Base-by-base conservation (phyloP, 2,113 vertebrate species). In the Indicator maculatus region DNA sequence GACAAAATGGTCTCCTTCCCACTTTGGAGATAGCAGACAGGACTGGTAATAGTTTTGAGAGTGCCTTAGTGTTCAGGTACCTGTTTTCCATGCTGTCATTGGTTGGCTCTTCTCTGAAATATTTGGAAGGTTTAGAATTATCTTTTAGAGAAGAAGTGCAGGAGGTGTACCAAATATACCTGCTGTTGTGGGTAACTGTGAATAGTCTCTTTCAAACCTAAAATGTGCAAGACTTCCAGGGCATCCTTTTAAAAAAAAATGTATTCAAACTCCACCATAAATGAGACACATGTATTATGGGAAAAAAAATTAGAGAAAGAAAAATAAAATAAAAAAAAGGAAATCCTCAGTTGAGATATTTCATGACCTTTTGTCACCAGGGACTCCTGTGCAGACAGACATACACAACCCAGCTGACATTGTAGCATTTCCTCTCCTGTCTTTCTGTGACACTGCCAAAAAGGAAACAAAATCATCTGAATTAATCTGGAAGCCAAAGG, bases 391-490 rank as follows among this genome's bases (percentile, higher is more conserved):
- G 88, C 52, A 11, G 72, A 88, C 0, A 0, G 67, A 66, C 44
- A 71, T n/a, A 44, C 11, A 82, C 16, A 72, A 13, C 9, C 45
- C 21, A 75, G 64, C 16, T 84, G 77, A 84, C 41, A 76, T 3
- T 77, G 53, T 67, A 80, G 61, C 38, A 41, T 45, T 95, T 94
- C 89, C 73, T 93, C 69, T 89, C 47, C 41, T 0, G 0, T 71
- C 33, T 90, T 95, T 90, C 72, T 79, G n/a, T 67, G 59, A 72
- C 36, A 39, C 16, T 91, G 69, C 45, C 69, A 89, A 88, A 90
- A 93, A 83, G 70, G 81, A 95, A 95, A 78, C 9, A 74, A 90
- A 89, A 80, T 86, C 17, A 72, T 82, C 53, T 79, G 69, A 45
- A 93, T 56, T 81, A 88, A 88, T 78, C 53, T 93, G 39, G 31